Conservation (phyloP, 2,888 invertebrate species). For the Apoda limacodes region DNA sequence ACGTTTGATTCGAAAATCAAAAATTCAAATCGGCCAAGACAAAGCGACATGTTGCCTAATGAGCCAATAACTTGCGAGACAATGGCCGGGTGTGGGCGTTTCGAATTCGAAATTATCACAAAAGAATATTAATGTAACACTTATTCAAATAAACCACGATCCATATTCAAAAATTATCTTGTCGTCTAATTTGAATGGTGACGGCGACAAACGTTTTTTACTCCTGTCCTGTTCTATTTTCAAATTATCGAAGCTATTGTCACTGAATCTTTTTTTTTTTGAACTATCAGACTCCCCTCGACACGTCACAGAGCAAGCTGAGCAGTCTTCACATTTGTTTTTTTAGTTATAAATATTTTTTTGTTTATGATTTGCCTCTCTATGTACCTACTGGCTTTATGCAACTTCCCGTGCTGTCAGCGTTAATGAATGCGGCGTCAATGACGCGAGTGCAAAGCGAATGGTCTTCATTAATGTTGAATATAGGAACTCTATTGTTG, state of each 20-base stretch:
- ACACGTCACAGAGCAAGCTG: conserved; percentile 15
- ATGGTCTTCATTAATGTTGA: too few relatives aligned
- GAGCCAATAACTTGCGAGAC: conserved; percentile 67
- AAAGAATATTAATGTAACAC: conserved; percentile 68
- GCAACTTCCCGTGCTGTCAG: conserved; percentile 58
- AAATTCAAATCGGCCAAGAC: conserved; percentile 58
- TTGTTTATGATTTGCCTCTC: conserved; percentile 48
- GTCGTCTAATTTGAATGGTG: conserved; percentile 55
- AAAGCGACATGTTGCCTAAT: conserved; percentile 60
- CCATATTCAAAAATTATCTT: conserved; percentile 62
- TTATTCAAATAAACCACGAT: conserved; percentile 64
- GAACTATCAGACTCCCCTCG: conserved; percentile 27
- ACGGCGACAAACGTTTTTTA: conserved; percentile 45
- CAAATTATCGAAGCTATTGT: conserved; percentile 41
- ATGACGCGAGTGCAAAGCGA: conserved; percentile 52
- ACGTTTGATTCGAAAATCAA: conserved; percentile 60
- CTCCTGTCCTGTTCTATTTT: conserved; percentile 27
- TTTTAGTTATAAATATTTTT: conserved; percentile 31
- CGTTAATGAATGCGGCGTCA: conserved; percentile 46
- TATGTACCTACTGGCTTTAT: conserved; percentile 27
- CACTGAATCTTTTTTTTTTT: conserved; percentile 32
- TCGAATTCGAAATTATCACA: conserved; percentile 63
- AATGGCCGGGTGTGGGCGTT: conserved; percentile 62
- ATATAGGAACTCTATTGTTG: too few relatives aligned
- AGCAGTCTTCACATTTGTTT: conserved; percentile 51